These are phyloP conservation scores for Chloropsis cyanopogon DNA, from an alignment of 2,113 vertebrate species.

Conservation along the genomic window DNA sequence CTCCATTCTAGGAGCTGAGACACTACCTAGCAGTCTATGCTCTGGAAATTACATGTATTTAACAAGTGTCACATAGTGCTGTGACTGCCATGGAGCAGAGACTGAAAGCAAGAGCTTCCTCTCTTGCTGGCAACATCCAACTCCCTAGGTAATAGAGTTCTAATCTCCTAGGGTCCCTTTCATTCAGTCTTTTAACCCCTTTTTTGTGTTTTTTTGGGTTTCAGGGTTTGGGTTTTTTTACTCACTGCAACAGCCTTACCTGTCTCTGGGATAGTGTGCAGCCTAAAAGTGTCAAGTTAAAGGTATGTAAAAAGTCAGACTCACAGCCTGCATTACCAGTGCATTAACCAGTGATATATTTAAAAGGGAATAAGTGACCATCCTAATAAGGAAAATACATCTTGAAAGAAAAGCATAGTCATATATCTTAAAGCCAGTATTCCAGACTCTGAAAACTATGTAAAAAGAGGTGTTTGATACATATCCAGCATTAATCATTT, in stretches of 20 bases:
- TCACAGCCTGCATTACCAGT: not conserved
- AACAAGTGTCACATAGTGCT: not conserved
- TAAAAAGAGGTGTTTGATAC: not conserved
- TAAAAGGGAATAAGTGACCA: not conserved
- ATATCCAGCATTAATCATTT: not conserved
- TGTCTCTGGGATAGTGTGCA: not conserved
- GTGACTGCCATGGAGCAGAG: not conserved
- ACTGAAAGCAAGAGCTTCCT: not conserved
- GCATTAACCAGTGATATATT: not conserved
- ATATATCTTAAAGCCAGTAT: not conserved
- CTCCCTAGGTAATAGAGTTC: not conserved
- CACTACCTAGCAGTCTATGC: not conserved
- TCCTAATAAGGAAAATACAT: not conserved
- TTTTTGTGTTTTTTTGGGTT: not conserved
- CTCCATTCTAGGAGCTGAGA: not conserved
- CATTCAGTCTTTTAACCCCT: not conserved
- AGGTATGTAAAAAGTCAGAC: not conserved
- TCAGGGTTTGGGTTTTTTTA: not conserved
- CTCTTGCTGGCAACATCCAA: not conserved
- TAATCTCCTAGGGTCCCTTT: not conserved
- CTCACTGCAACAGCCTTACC: not conserved
- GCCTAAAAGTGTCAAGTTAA: not conserved
- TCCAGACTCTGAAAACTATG: not conserved
- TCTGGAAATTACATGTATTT: not conserved
- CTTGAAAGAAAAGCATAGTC: not conserved